Percentiles rank a stretch among this genome's conserved stretches.
Conservation (phyloP, 2,888 invertebrate genomes). For the Drosophila histrio region DNA sequence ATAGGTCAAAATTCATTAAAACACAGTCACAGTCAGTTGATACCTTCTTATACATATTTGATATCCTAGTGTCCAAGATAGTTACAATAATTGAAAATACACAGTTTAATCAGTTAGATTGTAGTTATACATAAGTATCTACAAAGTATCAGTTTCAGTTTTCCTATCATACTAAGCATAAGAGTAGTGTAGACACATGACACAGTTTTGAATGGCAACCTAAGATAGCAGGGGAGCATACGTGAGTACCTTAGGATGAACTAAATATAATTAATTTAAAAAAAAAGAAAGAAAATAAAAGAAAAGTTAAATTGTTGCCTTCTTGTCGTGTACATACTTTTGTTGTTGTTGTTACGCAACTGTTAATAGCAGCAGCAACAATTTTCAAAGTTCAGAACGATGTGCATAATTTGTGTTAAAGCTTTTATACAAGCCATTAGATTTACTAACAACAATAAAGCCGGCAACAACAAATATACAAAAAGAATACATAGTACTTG, state of each 20-base stretch:
- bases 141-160: constrained; percentile 6
- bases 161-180: constrained; percentile 4
- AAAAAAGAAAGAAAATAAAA: constrained; percentile 23
- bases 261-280: constrained; percentile 14
- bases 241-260: constrained; percentile 75
- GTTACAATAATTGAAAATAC: constrained; percentile 24
- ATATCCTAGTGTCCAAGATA: constrained; percentile 49
- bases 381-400: constrained; percentile 25
- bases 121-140: constrained; percentile 32
- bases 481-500: constrained; percentile 8
- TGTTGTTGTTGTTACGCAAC: constrained; percentile 28
- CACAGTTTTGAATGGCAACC: constrained; percentile 22
- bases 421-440: constrained; percentile 53
- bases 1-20: constrained; percentile 29
- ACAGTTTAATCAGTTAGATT: constrained; percentile 21
- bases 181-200: constrained; percentile 24
- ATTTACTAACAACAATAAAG: constrained; percentile 29
- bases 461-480: constrained; percentile 19
- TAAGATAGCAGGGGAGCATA: constrained; percentile 58
- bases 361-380: constrained; percentile 28
- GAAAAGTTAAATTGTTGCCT: constrained; percentile 42
- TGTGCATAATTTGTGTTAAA: constrained; percentile 45
- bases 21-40: constrained; percentile 53
- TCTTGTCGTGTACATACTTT: constrained; percentile 54
- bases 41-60: constrained; percentile 19